Percentiles rank a stretch among this genome's conserved stretches.
Conservation (phyloP, 2,797 vertebrate species). For the Trachops cirrhosus region DNA sequence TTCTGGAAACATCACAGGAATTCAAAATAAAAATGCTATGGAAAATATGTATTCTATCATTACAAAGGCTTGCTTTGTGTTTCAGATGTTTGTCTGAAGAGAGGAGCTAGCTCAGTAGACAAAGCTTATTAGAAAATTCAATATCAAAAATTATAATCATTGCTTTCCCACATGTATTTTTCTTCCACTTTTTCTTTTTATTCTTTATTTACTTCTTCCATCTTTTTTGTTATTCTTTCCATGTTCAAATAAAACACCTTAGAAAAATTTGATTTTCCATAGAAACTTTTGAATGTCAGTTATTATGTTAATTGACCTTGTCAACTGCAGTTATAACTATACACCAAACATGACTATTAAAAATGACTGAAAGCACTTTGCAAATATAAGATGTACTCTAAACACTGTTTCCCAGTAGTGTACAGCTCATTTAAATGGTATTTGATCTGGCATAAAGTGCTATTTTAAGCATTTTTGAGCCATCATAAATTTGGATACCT, state of each 20-base stretch:
- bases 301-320: constrained; percentile 33
- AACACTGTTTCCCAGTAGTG: constrained; percentile 37
- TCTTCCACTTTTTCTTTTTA: background rate
- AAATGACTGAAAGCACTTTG: constrained; percentile 59
- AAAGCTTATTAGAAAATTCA: constrained; percentile 25
- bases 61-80: background rate
- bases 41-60: background rate
- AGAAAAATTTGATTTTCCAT: constrained; percentile 45
- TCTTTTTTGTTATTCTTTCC: background rate
- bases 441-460: constrained; percentile 68
- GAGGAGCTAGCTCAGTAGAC: background rate
- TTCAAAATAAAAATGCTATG: background rate
- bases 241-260: background rate
- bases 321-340: constrained; percentile 40
- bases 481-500: constrained; percentile 65
- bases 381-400: constrained; percentile 60
- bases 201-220: constrained; percentile 9
- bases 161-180: background rate
- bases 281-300: constrained; percentile 4
- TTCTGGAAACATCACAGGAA: background rate
- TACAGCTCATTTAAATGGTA: constrained; percentile 60
- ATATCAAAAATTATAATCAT: background rate
- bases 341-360: constrained; percentile 5
- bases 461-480: constrained; percentile 63
- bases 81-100: background rate